Evolutionary conservation across 2,888 invertebrate genomes (phyloP), one percentile per base, ranked within the genome.

Genomic region (Drosophila dives): DNA sequence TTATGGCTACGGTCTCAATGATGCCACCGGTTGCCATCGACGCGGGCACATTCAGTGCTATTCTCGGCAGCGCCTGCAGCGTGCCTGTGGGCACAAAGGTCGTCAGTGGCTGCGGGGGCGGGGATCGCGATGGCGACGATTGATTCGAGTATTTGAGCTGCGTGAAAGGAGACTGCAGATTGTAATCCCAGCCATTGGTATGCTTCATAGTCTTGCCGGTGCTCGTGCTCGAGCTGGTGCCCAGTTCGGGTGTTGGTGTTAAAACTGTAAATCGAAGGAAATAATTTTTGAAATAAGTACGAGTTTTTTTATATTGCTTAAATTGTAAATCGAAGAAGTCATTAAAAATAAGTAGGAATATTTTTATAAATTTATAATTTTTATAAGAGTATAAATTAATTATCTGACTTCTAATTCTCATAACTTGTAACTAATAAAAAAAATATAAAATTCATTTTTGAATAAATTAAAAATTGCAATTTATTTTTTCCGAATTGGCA

Each of bases 101-200:
- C 7, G 90, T 90, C 70, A 91, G 64, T 38, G 83, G 80, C 54
- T 78, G 78, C 50, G 75, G 50, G 4, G 78, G 79, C 4, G 81
- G 76, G 0, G 88, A 81, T 17, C 81, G 78, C 2, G 89, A 79
- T 3, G 91, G 87, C 36, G 88, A 77, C 0, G 91, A 81, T 29
- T 65, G 66, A 4, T 71, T 78, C 2, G 81, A 83, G 59, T 89
- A 90, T 67, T 91, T 91, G 59, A 90, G 87, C 51, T 91, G 89
- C 1, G 89, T 76, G 77, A 92, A 91, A 3, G 92, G 92, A 38
- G 92, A 92, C 63, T 91, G 89, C 45, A 92, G 75, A 68, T 91
- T 92, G 58, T 93, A 93, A 70, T 93, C 92, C 93, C 93, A 93
- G 50, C 93, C 92, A 49, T 92, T 93, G 4, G 92, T 92, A 36